Conservation (phyloP, 2,113 vertebrate species). For the Nanger granti region DNA sequence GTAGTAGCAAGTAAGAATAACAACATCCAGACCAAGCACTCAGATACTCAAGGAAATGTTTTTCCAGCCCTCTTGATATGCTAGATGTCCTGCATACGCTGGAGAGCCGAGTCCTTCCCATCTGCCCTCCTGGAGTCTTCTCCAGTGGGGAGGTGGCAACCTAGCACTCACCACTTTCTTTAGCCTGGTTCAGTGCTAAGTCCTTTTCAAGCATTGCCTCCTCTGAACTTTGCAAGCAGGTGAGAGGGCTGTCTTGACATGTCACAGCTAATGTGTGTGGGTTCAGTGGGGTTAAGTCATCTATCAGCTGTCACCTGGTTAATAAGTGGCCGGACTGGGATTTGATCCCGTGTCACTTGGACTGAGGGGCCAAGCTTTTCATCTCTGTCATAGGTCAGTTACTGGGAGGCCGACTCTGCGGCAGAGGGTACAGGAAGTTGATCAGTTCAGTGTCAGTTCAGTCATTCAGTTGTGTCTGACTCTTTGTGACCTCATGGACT, state of each 20-base stretch:
- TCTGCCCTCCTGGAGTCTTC: neutral
- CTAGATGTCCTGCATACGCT: fast-evolving
- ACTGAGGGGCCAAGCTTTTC: neutral
- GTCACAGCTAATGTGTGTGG: neutral
- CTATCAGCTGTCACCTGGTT: neutral
- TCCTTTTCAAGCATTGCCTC: neutral
- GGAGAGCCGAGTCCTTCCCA: neutral
- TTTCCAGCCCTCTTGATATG: neutral
- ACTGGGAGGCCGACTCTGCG: fast-evolving
- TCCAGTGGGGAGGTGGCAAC: neutral
- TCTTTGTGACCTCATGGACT: neutral
- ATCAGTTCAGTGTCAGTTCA: neutral
- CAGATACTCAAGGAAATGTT: neutral
- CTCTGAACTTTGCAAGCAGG: neutral
- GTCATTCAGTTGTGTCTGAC: neutral
- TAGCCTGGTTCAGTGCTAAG: neutral
- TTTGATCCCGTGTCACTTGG: fast-evolving
- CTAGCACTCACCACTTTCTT: fast-evolving
- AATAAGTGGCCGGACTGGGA: neutral
- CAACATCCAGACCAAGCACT: neutral
- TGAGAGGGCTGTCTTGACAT: neutral
- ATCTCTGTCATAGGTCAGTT: fast-evolving
- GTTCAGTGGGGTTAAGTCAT: neutral
- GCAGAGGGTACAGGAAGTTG: neutral
- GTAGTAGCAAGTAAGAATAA: neutral